Evolutionary conservation across 2,888 invertebrate genomes (phyloP), one percentile per base, ranked within the genome.

Genomic region (Lamellibrachia columna): DNA sequence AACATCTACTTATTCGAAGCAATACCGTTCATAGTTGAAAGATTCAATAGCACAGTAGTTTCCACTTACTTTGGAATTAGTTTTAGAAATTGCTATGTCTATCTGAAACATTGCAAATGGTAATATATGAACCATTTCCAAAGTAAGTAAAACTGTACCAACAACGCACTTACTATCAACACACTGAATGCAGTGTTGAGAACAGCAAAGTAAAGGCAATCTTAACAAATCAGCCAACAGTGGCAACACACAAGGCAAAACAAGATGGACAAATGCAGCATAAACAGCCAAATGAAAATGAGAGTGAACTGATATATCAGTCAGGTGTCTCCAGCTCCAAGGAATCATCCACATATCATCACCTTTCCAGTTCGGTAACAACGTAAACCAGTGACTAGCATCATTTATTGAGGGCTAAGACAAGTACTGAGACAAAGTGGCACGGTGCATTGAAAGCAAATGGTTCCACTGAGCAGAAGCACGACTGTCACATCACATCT

Each of bases 201-300:
- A 75, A 75, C 75, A 75, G 75, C 15, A 75, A 75, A 75, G 22
- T 15, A 75, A 75, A n/a, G 75, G 75, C 75, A 75, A 75, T 75
- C 75, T 75, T 75, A 75, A 75, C 75, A 75, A 75, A 75, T 75
- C 75, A 75, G 22, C 75, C 75, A 75, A 75, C 75, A 22, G 75
- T 75, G 75, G 75, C 15, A 75, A 75, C 22, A 75, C 22, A 4
- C n/a, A 75, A 75, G 75, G 75, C 75, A 75, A 75, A 15, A 22
- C 15, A 75, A 75, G 1, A 22, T 75, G 75, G 22, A 75, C 75
- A 75, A 75, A 75, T 75, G 22, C 75, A 75, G 22, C 22, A 75
- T 22, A 75, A 75, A 75, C 75, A 75, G 22, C 75, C 55, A 75
- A 75, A 75, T 22, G 22, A 22, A 75, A 75, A 75, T 75, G 3